Conservation (phyloP, 1,140 invertebrate species). For the Harpegnathos saltator region DNA sequence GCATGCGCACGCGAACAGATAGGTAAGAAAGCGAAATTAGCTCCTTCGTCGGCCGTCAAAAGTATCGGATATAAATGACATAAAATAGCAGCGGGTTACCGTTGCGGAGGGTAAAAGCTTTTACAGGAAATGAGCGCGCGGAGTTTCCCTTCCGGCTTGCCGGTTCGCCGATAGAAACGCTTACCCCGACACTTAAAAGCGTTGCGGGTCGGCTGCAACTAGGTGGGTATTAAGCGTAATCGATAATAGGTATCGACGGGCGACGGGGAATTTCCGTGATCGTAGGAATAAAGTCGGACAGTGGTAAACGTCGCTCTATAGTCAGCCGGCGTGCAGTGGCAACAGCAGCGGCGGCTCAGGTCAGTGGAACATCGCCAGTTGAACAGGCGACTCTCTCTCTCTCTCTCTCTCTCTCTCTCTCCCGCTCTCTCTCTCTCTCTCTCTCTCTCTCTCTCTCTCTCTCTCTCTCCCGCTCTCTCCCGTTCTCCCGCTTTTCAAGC, state of each 20-base stretch:
- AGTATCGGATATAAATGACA: constrained; percentile 33
- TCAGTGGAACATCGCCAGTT: too few species aligned
- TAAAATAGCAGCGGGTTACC: constrained; percentile 41
- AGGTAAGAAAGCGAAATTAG: constrained; percentile 21
- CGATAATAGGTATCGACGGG: constrained; percentile 54
- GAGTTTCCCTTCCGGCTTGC: constrained; percentile 18
- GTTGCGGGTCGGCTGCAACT: constrained; percentile 11
- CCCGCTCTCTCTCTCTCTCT: too few species aligned
- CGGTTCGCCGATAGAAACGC: constrained; percentile 23
- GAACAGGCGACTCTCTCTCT: too few species aligned
- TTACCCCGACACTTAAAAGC: constrained; percentile 40
- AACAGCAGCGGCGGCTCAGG: not conserved
- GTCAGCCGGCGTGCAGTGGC: constrained; percentile 23
- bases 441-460: too few species aligned
- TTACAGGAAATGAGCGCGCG: constrained; percentile 54
- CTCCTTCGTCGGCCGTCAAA: constrained; percentile 33
- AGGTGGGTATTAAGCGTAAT: constrained; percentile 48
- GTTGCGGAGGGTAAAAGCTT: constrained; percentile 52
- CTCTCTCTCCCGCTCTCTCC: too few species aligned
- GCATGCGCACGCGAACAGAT: not conserved
- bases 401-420: too few species aligned
- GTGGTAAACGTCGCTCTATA: constrained; percentile 56
- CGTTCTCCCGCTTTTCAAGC: too few species aligned
- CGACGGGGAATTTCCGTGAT: constrained; percentile 35
- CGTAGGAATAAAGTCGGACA: constrained; percentile 50